Conservation (phyloP, 2,888 invertebrate genomes). For the Cantharis flavilabris region DNA sequence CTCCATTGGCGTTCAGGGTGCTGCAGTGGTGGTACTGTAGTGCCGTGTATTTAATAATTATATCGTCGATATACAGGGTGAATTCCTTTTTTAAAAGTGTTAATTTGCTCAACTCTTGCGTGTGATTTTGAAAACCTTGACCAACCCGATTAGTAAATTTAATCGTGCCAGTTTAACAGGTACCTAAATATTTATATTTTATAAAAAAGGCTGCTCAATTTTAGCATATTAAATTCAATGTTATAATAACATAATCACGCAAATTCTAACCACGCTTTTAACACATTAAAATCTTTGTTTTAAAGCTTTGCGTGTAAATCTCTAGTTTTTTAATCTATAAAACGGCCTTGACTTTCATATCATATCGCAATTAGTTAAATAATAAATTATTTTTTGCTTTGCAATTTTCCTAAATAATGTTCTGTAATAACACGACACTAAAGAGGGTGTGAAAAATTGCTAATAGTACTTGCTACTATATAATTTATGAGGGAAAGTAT, state of each 20-base stretch:
- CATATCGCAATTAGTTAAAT: neutral
- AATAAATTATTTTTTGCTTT: neutral
- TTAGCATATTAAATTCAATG: neutral
- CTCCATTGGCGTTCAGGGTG: constrained; percentile 25
- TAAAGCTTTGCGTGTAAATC: neutral
- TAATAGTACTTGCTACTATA: neutral
- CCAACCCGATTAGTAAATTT: neutral
- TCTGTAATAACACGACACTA: neutral
- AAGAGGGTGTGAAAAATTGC: neutral
- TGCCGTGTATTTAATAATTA: constrained; percentile 14
- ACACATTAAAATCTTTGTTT: neutral
- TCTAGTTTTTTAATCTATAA: neutral
- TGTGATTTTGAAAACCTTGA: neutral
- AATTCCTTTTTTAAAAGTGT: neutral
- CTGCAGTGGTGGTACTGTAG: constrained; percentile 28
- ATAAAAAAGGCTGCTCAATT: neutral
- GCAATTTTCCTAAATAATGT: neutral
- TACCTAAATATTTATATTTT: neutral
- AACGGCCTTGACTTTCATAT: neutral
- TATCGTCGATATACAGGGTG: constrained; percentile 11
- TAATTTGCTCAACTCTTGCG: neutral
- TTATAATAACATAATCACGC: neutral
- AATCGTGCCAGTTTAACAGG: neutral
- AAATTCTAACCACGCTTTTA: neutral
- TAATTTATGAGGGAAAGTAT: neutral